A percentile compares a stretch with the other conserved stretches of the same genome.
Conservation (phyloP, 2,888 invertebrate genomes). For the Apodemia duryi region DNA sequence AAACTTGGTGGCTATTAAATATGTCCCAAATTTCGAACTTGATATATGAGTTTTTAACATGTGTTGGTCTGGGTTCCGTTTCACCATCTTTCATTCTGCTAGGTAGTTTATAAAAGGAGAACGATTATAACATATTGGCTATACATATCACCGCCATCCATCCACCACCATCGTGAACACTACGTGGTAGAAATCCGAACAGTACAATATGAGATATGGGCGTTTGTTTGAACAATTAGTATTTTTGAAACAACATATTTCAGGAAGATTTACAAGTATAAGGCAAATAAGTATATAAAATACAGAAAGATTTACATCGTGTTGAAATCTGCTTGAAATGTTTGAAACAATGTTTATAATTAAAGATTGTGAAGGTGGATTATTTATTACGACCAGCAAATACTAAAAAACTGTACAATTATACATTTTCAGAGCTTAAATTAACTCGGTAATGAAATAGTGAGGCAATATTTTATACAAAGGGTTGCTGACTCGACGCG, state of each 20-base stretch:
- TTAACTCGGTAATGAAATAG: conserved; percentile 18
- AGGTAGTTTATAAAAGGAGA: too few species aligned
- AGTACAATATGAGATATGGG: too few species aligned
- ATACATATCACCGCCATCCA: too few species aligned
- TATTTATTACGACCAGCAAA: conserved; percentile 26
- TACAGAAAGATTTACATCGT: conserved; percentile 1
- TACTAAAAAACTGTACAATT: conserved; percentile 21
- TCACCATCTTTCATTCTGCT: too few species aligned
- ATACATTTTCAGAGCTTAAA: conserved; percentile 21
- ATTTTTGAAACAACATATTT: not conserved
- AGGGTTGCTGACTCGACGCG: conserved; percentile 31
- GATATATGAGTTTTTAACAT: too few species aligned
- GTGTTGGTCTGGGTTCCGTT: too few species aligned
- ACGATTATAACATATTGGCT: too few species aligned
- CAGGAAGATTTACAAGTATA: not conserved
- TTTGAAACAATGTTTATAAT: conserved; percentile 35
- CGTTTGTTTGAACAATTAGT: too few species aligned
- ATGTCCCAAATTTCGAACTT: too few species aligned
- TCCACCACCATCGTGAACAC: too few species aligned
- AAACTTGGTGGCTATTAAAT: too few species aligned
- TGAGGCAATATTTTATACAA: conserved; percentile 29
- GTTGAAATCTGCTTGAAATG: conserved; percentile 4
- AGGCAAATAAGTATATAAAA: not conserved
- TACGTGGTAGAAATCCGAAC: too few species aligned
- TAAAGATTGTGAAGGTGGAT: conserved; percentile 28